Percentiles rank a stretch among this genome's conserved stretches.
These are phyloP conservation scores for Crossaster papposus DNA, from an alignment of 53 echinoderm and acorn worm species.

Conservation along the genomic window DNA sequence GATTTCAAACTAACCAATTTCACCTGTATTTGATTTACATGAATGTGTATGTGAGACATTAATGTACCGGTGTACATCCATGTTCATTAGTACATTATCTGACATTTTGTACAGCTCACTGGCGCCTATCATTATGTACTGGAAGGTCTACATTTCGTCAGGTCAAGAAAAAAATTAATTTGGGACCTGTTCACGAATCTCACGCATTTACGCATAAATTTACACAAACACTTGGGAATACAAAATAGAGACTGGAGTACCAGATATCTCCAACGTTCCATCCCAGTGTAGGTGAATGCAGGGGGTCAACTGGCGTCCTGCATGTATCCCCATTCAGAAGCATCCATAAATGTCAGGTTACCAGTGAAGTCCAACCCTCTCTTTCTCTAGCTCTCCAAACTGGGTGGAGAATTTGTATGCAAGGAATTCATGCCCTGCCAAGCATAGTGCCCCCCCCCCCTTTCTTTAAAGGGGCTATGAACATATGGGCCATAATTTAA, in stretches of 20 bases:
- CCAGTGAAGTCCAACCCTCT: background rate
- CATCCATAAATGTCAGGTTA: background rate
- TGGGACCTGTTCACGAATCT: background rate
- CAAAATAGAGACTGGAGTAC: background rate
- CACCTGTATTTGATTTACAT: background rate
- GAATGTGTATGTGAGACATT: background rate
- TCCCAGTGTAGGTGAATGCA: no score
- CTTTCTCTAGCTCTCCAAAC: background rate
- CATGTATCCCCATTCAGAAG: background rate
- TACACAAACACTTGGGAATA: background rate
- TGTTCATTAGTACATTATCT: background rate
- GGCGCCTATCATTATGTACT: background rate
- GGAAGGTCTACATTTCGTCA: background rate
- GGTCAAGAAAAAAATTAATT: background rate
- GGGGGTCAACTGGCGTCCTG: background rate
- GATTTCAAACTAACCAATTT: background rate
- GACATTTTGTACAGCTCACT: no score
- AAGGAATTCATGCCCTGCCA: background rate
- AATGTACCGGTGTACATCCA: background rate
- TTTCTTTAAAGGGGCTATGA: background rate
- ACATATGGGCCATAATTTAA: background rate
- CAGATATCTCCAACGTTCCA: background rate
- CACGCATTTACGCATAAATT: background rate
- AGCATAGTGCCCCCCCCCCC: background rate
- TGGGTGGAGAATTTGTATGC: constrained; percentile 18